A percentile compares a stretch with the other conserved stretches of the same genome.
These are phyloP conservation scores for Rhynchopsitta pachyrhyncha DNA, from an alignment of 2,113 vertebrate genomes.

Conservation along the genomic window DNA sequence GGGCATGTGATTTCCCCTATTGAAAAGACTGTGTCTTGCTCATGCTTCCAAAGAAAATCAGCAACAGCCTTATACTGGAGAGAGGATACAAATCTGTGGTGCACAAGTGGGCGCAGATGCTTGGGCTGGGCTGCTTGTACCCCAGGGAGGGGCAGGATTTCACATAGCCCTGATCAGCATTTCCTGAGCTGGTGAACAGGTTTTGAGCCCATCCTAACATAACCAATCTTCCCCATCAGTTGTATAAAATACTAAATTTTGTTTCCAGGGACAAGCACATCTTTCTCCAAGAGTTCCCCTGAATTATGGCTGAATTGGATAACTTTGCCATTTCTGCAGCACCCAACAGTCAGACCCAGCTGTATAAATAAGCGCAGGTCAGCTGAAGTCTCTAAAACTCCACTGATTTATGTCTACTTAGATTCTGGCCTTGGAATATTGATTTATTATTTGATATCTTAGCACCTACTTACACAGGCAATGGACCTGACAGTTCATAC, in stretches of 20 bases:
- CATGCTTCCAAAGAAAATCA: not conserved
- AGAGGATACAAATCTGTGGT: not conserved
- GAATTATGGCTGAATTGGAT: not conserved
- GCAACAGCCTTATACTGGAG: not conserved
- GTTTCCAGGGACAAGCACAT: not conserved
- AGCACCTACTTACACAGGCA: not conserved
- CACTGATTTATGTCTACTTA: not conserved
- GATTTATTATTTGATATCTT: not conserved
- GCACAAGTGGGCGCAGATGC: not conserved
- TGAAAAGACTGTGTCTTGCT: not conserved
- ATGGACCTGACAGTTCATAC: not conserved
- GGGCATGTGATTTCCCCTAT: not conserved
- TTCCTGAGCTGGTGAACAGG: not conserved
- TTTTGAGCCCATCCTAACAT: not conserved
- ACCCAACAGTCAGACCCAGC: not conserved
- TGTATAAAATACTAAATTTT: not conserved
- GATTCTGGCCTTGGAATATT: not conserved
- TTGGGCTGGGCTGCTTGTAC: not conserved
- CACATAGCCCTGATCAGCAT: fast-evolving
- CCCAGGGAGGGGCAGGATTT: not conserved
- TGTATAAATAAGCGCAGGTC: slow-evolving; percentile 21
- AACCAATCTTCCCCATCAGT: not conserved
- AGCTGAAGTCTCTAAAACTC: not conserved
- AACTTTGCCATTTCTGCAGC: not conserved
- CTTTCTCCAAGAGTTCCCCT: not conserved